Base-by-base conservation (phyloP, 2,113 vertebrate species). In the Pachypanchax playfairii region DNA sequence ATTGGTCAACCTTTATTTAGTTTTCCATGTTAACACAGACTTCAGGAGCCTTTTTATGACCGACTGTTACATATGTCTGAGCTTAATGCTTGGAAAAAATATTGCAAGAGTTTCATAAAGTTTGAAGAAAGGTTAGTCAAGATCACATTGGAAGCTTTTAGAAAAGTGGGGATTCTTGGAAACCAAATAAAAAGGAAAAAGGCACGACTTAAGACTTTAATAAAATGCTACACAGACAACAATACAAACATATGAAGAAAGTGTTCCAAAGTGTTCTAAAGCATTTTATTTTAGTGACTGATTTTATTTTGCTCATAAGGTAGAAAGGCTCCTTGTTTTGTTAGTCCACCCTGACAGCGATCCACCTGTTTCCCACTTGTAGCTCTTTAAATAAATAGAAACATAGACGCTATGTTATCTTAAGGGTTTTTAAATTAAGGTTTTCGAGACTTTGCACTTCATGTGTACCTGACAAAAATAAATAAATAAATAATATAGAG, bases 311-410 rank as follows among this genome's bases (percentile, higher is more conserved):
- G 48, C 44, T 72, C 53, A 53, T 62, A 38, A 50, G 73, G 73
- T 73, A 74, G 73, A 75, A 73, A 58, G 77, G 61, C 69, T 53
- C 50, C 51, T 36, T 74, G 77, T 36, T 49, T 24, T 44, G 70
- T 61, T 39, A 11, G 55, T 41, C 54, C 3, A 11, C 35, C 48
- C 55, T 68, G 61, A 74, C 76, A 69, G 66, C 42, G 39, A 71
- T 70, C 56, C 59, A 58, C 78, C 79, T 81, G 46, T 75, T 75
- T 74, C 70, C 59, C 57, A 69, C 84, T 70, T 79, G 64, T 47
- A 64, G 69, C 67, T 82, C 61, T 77, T 79, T 77, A 84, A 81
- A 85, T 57, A 73, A n/a, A 41, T 7, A 43, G 29, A 43, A 36
- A 29, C 36, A 60, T 25, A 38, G 17, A 38, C 57, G 52, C 44